Conservation (phyloP, 2,797 vertebrate species). For the Lepidocolaptes lacrymiger region DNA sequence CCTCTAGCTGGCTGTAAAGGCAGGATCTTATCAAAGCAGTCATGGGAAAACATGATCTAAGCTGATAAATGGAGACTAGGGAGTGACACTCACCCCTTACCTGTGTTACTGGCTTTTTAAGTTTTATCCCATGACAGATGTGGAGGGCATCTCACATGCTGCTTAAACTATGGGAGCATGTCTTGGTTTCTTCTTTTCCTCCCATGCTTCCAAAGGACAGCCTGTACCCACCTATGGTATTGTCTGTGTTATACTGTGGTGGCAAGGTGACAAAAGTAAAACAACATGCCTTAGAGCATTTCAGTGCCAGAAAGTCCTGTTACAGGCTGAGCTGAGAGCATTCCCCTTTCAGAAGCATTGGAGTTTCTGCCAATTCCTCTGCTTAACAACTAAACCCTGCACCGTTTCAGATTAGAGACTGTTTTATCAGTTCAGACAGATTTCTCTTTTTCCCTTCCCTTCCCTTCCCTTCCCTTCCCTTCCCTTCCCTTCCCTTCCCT, state of each 20-base stretch:
- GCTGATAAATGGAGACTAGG: neutral
- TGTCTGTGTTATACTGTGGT: neutral
- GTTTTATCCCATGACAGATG: neutral
- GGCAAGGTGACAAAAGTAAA: neutral
- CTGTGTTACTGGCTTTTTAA: neutral
- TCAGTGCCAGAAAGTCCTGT: neutral
- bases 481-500: too few relatives aligned
- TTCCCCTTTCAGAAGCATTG: neutral
- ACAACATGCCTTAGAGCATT: neutral
- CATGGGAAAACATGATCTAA: neutral
- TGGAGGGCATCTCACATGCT: fast-evolving
- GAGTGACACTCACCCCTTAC: neutral
- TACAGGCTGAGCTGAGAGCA: neutral
- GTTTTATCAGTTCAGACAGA: neutral
- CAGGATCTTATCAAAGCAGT: neutral
- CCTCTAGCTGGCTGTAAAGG: neutral
- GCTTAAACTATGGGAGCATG: fast-evolving
- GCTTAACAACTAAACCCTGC: neutral
- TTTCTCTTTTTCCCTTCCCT: neutral
- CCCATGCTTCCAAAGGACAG: neutral
- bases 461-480: too few relatives aligned
- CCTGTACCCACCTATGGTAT: neutral
- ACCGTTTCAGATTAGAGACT: neutral
- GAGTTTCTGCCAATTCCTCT: neutral
- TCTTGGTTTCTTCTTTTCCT: neutral